Evolutionary conservation across 1,140 invertebrate species (phyloP), one percentile per base, ranked within the genome.

Genomic region (Aphelenchoides besseyi): DNA sequence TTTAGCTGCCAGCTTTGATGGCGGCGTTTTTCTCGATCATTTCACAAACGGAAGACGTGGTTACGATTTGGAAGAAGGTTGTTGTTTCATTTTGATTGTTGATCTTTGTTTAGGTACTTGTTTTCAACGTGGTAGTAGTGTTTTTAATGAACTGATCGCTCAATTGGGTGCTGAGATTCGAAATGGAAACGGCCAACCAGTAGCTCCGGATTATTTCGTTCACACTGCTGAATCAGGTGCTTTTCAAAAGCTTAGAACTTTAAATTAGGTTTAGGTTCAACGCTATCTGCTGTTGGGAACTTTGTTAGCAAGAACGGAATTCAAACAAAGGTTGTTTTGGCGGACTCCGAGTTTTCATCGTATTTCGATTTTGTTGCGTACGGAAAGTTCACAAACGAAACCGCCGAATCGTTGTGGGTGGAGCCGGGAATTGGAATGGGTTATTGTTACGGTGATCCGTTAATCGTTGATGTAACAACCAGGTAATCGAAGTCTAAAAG

Each of bases 261-360:
- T 5, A 18, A 41, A 16, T 68, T 9, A n/a, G 9, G 1, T 54
- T 54, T 35, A 53, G 71, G 70, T 18, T 18, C 69, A 29, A 71
- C 70, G 18, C 16, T 71, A 2, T 69, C 53, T 1, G n/a, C 71
- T 18, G 71, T 62, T 30, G 70, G 70, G 1, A n/a, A 62, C 9
- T 71, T 72, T 35, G 71, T 74, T 12, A 72, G 74, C 18, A 71
- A 74, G 41, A 66, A 71, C 33, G 26, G 30, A 9, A 16, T 71
- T n/a, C 69, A 32, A 30, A 71, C 70, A 2, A 9, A 74, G 28
- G 57, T 71, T 35, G 70, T 71, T 23, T 71, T 71, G 16, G 70
- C 70, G 3, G 70, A 71, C 52, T 61, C 70, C 1, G 70, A 71
- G 32, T 71, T 71, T 35, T 71, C 70, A 5, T 18, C 33, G 16